These are phyloP conservation scores for Troglohyphantes excavatus DNA, from an alignment of 2,888 invertebrate species.

Conservation along the genomic window DNA sequence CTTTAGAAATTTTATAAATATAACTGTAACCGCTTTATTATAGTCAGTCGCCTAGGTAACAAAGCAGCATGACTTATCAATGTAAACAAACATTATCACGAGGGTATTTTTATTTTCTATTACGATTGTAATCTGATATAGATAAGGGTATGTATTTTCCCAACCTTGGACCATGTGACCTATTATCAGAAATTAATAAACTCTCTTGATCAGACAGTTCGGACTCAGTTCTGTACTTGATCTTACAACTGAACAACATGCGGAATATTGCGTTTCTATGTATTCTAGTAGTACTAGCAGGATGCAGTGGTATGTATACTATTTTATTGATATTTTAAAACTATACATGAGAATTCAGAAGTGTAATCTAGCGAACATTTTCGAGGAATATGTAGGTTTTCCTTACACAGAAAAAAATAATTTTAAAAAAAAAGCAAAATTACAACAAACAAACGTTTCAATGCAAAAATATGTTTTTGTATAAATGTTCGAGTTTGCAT, in stretches of 20 bases:
- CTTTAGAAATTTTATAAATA: not conserved
- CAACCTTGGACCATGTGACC: constrained; percentile 1
- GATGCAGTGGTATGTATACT: constrained; percentile 5
- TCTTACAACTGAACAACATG: not conserved
- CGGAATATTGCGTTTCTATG: not conserved
- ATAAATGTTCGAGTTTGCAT: too few relatives aligned
- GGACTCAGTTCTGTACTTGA: not conserved
- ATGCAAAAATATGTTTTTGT: too few relatives aligned
- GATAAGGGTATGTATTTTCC: constrained; percentile 6
- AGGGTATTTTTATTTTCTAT: not conserved
- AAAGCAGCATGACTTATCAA: not conserved
- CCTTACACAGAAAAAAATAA: too few relatives aligned
- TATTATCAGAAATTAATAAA: not conserved
- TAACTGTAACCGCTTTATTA: not conserved
- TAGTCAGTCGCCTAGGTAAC: not conserved
- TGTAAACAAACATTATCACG: not conserved
- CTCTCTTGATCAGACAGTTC: not conserved
- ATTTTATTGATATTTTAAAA: not conserved
- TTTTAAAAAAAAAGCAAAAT: too few relatives aligned
- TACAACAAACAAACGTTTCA: too few relatives aligned
- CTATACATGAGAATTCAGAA: too few relatives aligned
- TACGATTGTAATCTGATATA: not conserved
- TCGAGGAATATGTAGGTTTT: too few relatives aligned
- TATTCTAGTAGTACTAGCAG: not conserved
- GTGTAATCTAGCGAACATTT: too few relatives aligned